A percentile compares a stretch with the other conserved stretches of the same genome.
Evolutionary conservation across 2,113 vertebrate genomes (phyloP).

Genomic region (Thryonomys swinderianus): DNA sequence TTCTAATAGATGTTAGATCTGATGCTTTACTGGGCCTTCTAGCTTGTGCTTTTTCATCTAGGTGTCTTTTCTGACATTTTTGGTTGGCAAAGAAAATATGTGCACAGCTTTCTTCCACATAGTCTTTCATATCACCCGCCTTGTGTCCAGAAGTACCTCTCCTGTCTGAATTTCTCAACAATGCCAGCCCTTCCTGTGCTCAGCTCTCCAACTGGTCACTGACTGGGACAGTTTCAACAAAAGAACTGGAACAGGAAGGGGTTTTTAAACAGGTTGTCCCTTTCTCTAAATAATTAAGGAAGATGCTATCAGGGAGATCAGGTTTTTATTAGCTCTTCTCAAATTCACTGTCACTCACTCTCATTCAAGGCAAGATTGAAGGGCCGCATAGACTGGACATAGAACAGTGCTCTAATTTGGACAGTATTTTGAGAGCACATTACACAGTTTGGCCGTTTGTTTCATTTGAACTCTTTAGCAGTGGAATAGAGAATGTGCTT

Average conservation of each 20-base stretch:
- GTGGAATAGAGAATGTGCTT: constrained; percentile 51
- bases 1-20: not conserved
- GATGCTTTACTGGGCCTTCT: not conserved
- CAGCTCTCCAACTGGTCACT: not conserved
- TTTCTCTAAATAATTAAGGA: constrained; percentile 82
- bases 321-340: constrained; percentile 75
- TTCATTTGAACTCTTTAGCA: constrained; percentile 37
- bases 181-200: not conserved
- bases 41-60: not conserved
- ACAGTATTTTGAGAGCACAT: not conserved
- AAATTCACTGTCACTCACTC: constrained; percentile 62
- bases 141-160: not conserved
- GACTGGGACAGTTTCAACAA: constrained; percentile 58
- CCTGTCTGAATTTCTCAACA: not conserved
- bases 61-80: not conserved
- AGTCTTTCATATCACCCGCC: not conserved
- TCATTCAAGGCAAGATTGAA: constrained; percentile 59
- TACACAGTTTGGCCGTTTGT: not conserved
- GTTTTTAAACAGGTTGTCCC: constrained; percentile 68
- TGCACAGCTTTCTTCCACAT: not conserved
- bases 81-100: not conserved
- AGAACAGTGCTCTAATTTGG: constrained; percentile 5
- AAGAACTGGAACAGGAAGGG: constrained; percentile 76
- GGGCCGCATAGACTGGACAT: not conserved
- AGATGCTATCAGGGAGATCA: constrained; percentile 75